These are phyloP conservation scores for Andrena flavipes DNA, from an alignment of 2,888 invertebrate genomes.

Conservation along the genomic window DNA sequence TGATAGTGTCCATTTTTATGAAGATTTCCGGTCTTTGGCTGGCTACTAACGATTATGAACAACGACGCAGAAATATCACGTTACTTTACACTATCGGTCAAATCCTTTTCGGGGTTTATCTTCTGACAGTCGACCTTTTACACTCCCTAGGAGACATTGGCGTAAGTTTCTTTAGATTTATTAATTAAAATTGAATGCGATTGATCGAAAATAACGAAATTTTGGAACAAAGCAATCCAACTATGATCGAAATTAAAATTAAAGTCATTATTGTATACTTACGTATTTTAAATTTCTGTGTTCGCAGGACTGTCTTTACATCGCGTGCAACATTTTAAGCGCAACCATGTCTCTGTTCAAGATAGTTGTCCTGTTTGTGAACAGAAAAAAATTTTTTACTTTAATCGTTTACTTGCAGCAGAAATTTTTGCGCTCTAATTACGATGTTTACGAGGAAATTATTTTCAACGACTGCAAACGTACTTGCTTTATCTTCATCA, in stretches of 20 bases:
- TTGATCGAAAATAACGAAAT: too few relatives aligned
- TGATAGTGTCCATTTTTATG: constrained; percentile 63
- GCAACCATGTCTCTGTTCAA: constrained; percentile 60
- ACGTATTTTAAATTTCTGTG: not conserved
- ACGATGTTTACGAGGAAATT: constrained; percentile 32
- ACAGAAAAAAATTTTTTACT: constrained; percentile 48
- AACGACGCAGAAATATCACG: constrained; percentile 47
- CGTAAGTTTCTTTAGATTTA: constrained; percentile 55
- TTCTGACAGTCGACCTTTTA: constrained; percentile 61
- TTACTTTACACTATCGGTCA: constrained; percentile 61
- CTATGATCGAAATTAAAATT: too few relatives aligned
- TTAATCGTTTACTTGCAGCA: constrained; percentile 40
- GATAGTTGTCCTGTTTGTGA: constrained; percentile 54
- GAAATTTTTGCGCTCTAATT: constrained; percentile 47
- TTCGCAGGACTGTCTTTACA: constrained; percentile 55
- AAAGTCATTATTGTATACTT: constrained; percentile 6
- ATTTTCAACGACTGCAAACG: constrained; percentile 29
- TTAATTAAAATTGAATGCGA: not conserved
- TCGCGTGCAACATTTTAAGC: constrained; percentile 54
- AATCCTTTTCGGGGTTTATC: constrained; percentile 33
- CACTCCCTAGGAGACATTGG: constrained; percentile 61
- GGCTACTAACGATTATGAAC: constrained; percentile 44
- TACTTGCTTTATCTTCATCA: constrained; percentile 33
- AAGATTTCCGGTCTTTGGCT: constrained; percentile 72
- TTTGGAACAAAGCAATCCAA: too few relatives aligned